Evolutionary conservation across 2,888 invertebrate species (phyloP), one percentile per base, ranked within the genome.

Genomic region (Aporophyla nigra): DNA sequence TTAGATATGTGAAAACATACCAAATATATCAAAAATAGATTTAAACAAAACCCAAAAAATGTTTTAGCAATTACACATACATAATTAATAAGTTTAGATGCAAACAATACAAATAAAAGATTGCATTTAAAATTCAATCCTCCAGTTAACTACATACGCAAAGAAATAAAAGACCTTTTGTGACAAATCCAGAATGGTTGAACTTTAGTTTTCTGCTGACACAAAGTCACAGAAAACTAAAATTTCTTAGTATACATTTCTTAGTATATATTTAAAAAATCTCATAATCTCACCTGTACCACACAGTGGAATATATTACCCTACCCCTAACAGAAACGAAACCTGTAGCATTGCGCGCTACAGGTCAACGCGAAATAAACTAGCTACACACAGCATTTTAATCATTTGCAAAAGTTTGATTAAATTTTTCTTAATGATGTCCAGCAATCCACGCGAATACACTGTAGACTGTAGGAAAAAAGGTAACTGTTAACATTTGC

Each of bases 281-380:
- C 95, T 93, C 95, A 93, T 93, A 92, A 90, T 97, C 97, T 97
- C 96, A 97, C 97, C 97, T 97, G 97, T 92, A 92, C 95, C 95
- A 95, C 96, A 93, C 90, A 76, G 96, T 96, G 96, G 95, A 94
- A 94, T 92, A 93, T 85, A 91, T 92, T 91, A 93, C 95, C 96
- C 97, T 97, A 95, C 93, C 92, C 96, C 97, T 96, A 96, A 94
- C 95, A 94, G 88, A 88, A 95, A 95, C 97, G 97, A 93, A 96
- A 96, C 97, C 95, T 93, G 96, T 95, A 96, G 97, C 97, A 97
- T 97, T 97, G 97, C 97, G 97, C 97, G 97, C 97, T 95, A 96
- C 97, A 79, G 96, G 97, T 96, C 96, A 96, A 96, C 96, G 96
- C 96, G 96, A 94, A 77, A 93, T 92, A 87, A 93, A 93, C 96